Evolutionary conservation across 2,113 vertebrate genomes (phyloP), one percentile per base, ranked within the genome.

Genomic region (Nyctereutes procyonoides): DNA sequence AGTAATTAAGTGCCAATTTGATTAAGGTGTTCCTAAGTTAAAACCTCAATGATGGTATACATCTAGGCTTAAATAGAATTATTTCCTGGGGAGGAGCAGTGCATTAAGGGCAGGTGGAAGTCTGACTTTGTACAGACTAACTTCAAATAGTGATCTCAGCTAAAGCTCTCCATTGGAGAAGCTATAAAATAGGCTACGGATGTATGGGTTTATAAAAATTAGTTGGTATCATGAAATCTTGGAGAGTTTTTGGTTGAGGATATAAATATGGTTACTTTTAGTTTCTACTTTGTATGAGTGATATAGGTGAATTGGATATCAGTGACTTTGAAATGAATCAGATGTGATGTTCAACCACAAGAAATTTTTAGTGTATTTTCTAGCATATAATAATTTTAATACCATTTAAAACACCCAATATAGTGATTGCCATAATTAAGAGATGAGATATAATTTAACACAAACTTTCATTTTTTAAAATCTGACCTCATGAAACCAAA

Each of bases 111-210:
- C 3, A 5, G 20, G 2, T 30, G 35, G 13, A 51, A 62, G 26
- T 1, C 60, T 90, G 6, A 35, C 9, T 73, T 79, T 4, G 69
- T 58, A 32, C 6, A 92, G 10, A 82, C 0, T 43, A 35, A 7
- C 30, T 80, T 94, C 22, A 62, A 88, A 56, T 58, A 32, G n/a
- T 60, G 51, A 88, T 71, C 19, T 51, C n/a, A 17, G 26, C n/a
- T 88, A 82, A 63, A 93, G 24, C 16, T 73, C 79, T 77, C 32
- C 15, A n/a, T 38, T 76, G 30, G 43, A 73, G 26, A 94, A 88
- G 22, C 32, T 83, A 13, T 32, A 80, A 93, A 60, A 90, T 58
- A 55, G 13, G 14, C 5, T 16, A 60, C 2, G 69, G 82, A 82
- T 63, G 58, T 38, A 17, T 38, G 16, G 13, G 7, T 38, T 1